These are phyloP conservation scores for Crenichthys baileyi DNA, from an alignment of 2,797 vertebrate genomes.

Conservation along the genomic window DNA sequence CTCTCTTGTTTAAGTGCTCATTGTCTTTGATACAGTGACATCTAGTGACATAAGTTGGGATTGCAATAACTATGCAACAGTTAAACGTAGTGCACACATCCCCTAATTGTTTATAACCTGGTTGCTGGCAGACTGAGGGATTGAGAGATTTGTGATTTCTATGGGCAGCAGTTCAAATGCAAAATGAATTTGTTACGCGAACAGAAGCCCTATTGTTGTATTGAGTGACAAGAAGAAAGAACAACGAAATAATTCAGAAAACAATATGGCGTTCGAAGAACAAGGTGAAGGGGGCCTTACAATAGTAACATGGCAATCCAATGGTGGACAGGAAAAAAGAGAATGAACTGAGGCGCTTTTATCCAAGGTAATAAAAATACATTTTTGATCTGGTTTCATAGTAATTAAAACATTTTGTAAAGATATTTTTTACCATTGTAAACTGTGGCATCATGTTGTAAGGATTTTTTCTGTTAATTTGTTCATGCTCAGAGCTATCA, in stretches of 20 bases:
- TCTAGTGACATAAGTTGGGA: background rate
- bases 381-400: background rate
- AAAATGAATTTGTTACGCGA: background rate
- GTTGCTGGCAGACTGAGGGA: background rate
- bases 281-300: no score
- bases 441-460: background rate
- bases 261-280: no score
- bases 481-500: constrained; percentile 20
- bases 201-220: background rate
- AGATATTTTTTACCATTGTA: no score
- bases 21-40: background rate
- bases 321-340: background rate
- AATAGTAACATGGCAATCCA: background rate
- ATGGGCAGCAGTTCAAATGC: background rate
- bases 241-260: no score
- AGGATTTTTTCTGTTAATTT: constrained; percentile 25
- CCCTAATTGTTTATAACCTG: background rate
- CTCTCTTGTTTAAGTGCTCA: background rate
- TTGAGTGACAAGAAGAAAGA: background rate
- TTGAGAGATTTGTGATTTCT: background rate
- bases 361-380: background rate
- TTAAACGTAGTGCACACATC: background rate
- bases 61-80: background rate
- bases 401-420: no score
- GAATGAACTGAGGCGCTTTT: background rate